Conservation (phyloP, 2,113 vertebrate genomes). For the Plestiodon gilberti region DNA sequence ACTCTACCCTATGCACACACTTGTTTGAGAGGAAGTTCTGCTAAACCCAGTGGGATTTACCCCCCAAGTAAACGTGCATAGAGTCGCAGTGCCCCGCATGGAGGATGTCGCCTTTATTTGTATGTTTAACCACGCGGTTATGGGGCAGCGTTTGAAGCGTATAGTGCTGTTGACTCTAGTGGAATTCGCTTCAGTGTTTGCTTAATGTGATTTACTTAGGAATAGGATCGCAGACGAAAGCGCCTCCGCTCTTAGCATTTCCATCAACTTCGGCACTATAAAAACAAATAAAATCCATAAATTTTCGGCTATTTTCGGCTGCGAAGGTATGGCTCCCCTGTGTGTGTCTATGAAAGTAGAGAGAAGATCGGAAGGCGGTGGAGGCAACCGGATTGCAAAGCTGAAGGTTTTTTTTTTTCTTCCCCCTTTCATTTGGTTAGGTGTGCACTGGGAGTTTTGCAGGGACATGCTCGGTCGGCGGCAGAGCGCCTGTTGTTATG, state of each 20-base stretch:
- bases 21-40: no score
- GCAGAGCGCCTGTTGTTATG: constrained; percentile 70
- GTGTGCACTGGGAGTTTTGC: constrained; percentile 49
- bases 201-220: no score
- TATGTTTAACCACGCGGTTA: neutral
- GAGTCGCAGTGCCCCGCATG: neutral
- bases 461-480: constrained; percentile 58
- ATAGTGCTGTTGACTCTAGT: neutral
- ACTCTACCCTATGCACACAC: neutral
- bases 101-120: neutral
- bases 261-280: neutral
- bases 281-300: no score
- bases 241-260: neutral
- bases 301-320: no score
- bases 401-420: neutral
- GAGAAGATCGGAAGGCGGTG: neutral
- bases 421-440: neutral
- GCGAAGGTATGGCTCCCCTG: neutral
- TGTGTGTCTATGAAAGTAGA: neutral
- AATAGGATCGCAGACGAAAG: neutral
- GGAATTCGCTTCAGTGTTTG: neutral
- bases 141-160: neutral
- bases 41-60: no score
- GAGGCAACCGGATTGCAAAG: neutral
- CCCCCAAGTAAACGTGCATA: no score